A percentile compares a stretch with the other conserved stretches of the same genome.
Evolutionary conservation across 1,140 invertebrate genomes (phyloP).

Genomic region (Pseudachorutes palmiensis): DNA sequence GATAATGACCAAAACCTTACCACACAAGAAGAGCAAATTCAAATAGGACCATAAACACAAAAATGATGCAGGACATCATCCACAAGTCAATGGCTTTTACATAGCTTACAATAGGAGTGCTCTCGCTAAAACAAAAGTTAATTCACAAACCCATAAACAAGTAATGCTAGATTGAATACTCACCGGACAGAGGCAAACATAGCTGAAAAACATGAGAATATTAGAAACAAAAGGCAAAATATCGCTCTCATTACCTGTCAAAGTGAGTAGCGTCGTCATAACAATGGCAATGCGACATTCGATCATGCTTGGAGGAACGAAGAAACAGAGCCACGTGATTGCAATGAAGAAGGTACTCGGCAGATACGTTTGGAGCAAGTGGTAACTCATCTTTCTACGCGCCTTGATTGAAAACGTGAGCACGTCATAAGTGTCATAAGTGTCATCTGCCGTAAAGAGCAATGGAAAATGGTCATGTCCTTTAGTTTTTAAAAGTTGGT

Average conservation of each 20-base stretch:
- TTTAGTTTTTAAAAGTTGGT: too few relatives aligned
- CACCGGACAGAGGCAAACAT: constrained; percentile 19
- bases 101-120: constrained; percentile 28
- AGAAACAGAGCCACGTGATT: constrained; percentile 28
- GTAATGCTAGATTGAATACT: not conserved
- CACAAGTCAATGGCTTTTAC: constrained; percentile 38
- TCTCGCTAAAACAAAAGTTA: constrained; percentile 20
- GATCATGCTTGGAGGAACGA: constrained; percentile 13
- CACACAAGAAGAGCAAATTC: constrained; percentile 55
- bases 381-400: constrained; percentile 27
- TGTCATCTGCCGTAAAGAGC: too few relatives aligned
- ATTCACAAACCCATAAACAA: too few relatives aligned
- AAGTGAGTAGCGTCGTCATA: constrained; percentile 24
- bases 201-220: not conserved
- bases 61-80: constrained; percentile 58
- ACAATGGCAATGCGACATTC: constrained; percentile 10
- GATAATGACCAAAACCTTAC: too few relatives aligned
- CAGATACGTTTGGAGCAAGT: constrained; percentile 30
- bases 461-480: too few relatives aligned
- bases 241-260: constrained; percentile 11
- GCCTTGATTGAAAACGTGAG: constrained; percentile 23
- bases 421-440: constrained; percentile 16
- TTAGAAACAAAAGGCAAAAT: not conserved
- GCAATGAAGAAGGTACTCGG: constrained; percentile 31
- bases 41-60: constrained; percentile 60